A percentile compares a stretch with the other conserved stretches of the same genome.
These are phyloP conservation scores for Galeruca laticollis DNA, from an alignment of 2,888 invertebrate species.

Conservation along the genomic window DNA sequence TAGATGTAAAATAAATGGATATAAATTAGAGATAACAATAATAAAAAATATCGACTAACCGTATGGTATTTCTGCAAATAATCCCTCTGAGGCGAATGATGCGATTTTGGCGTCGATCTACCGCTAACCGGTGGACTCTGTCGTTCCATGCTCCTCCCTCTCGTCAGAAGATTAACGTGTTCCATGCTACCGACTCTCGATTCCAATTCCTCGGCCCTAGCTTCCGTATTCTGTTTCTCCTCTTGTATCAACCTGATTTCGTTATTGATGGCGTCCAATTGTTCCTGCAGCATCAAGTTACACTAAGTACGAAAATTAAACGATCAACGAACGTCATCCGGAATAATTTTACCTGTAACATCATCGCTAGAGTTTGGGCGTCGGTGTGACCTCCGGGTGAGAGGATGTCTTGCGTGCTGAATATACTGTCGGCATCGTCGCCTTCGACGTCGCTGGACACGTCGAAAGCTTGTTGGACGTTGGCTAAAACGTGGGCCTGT, in stretches of 20 bases:
- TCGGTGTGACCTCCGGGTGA: slow-evolving; percentile 81
- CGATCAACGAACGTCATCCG: not conserved
- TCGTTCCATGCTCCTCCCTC: slow-evolving; percentile 77
- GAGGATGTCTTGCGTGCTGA: slow-evolving; percentile 78
- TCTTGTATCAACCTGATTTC: slow-evolving; percentile 85
- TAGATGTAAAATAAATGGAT: too few species aligned
- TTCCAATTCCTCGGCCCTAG: slow-evolving; percentile 96
- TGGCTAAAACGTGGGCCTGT: slow-evolving; percentile 76
- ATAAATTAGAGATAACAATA: not conserved
- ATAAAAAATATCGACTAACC: slow-evolving; percentile 71
- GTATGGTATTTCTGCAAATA: slow-evolving; percentile 96
- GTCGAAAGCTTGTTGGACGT: slow-evolving; percentile 94
- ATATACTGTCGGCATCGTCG: slow-evolving; percentile 84
- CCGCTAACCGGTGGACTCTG: slow-evolving; percentile 91
- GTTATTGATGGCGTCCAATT: slow-evolving; percentile 99
- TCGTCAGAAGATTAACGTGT: slow-evolving; percentile 87
- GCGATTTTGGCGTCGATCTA: slow-evolving; percentile 85
- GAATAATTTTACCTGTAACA: slow-evolving; percentile 80
- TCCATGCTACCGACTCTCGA: slow-evolving; percentile 96
- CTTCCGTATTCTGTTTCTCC: slow-evolving; percentile 88
- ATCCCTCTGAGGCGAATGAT: slow-evolving; percentile 84
- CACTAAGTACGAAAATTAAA: not conserved
- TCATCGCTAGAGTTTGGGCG: slow-evolving; percentile 96
- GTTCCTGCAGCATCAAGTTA: slow-evolving; percentile 71
- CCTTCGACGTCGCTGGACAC: slow-evolving; percentile 85